Conservation (phyloP, 2,888 invertebrate species). For the Agrotis ipsilon region DNA sequence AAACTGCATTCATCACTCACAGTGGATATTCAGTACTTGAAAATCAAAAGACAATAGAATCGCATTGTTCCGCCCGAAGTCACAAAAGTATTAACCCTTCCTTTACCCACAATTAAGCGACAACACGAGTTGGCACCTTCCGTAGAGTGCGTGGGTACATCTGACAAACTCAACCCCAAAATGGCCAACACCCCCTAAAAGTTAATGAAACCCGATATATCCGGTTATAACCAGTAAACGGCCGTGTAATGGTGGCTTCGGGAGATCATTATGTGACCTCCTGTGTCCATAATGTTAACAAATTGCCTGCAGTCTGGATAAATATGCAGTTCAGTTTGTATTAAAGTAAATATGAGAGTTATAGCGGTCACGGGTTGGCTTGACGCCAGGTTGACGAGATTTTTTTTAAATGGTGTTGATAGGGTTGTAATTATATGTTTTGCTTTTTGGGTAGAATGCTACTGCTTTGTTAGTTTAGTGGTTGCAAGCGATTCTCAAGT, state of each 20-base stretch:
- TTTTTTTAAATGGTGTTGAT: conserved; percentile 41
- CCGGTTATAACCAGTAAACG: conserved; percentile 58
- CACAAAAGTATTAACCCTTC: background rate
- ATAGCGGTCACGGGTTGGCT: conserved; percentile 47
- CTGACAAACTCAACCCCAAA: conserved; percentile 43
- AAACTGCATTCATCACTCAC: too few species aligned
- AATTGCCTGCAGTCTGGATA: conserved; percentile 59
- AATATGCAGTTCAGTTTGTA: conserved; percentile 55
- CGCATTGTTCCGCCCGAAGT: too few species aligned
- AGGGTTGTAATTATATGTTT: conserved; percentile 16
- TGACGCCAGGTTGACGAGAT: conserved; percentile 39
- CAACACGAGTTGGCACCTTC: too few species aligned
- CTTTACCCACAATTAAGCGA: background rate
- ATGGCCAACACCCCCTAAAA: conserved; percentile 66
- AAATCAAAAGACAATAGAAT: background rate
- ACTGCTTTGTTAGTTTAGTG: background rate
- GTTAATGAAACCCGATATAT: conserved; percentile 63
- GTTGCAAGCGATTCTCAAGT: background rate
- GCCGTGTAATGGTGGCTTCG: conserved; percentile 61
- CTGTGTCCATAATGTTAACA: conserved; percentile 48
- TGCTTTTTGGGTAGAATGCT: background rate
- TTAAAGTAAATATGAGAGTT: conserved; percentile 48
- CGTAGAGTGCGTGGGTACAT: background rate
- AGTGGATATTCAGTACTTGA: too few species aligned
- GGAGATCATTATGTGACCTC: conserved; percentile 67